Evolutionary conservation across 2,888 invertebrate genomes (phyloP), one percentile per base, ranked within the genome.

Genomic region (Leptothorax acervorum): DNA sequence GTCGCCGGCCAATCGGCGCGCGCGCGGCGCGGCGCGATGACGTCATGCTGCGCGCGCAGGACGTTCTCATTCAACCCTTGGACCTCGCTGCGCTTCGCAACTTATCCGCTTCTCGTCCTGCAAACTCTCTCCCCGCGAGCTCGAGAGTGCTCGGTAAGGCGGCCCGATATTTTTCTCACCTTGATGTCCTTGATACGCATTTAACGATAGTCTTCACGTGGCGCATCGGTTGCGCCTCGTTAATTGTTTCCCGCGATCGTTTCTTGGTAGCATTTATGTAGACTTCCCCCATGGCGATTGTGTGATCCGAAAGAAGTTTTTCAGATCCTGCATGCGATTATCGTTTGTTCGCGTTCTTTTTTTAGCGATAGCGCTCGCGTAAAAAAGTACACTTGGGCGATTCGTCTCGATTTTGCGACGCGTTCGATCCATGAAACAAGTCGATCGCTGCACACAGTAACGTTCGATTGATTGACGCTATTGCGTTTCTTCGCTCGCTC

Each of bases 1-100:
- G 51, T 11, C 18, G 9, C 70, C 62, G 73, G 68, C 86, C 88
- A 87, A 90, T 90, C 81, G 42, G 57, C 35, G 39, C 45, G 51
- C 62, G 62, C 62, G 39, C 62, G 12, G 6, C 31, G 12, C 23
- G 12, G 8, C 45, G 23, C 35, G 3, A 65, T 90, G 85, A 90
- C 85, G 85, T 88, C 65, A 87, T 62, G 51, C 83, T 88, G 83
- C 83, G 86, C 85, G 87, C 88, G 88, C 86, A 88, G 83, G 86
- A 86, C 89, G 76, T 73, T 81, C 65, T 84, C 39, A 73, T 51
- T 81, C 65, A 65, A 84, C 70, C 71, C 68, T 71, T 42, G 31
- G 71, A 78, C 84, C 53, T 78, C 74, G 66, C 84, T 9, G 18
- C 68, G 66, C 78, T 63, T 15, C 70, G 84, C 62, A 62, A 78